Percentiles rank a stretch among this genome's conserved stretches.
Conservation (phyloP, 2,113 vertebrate species). For the Otocyon megalotis region DNA sequence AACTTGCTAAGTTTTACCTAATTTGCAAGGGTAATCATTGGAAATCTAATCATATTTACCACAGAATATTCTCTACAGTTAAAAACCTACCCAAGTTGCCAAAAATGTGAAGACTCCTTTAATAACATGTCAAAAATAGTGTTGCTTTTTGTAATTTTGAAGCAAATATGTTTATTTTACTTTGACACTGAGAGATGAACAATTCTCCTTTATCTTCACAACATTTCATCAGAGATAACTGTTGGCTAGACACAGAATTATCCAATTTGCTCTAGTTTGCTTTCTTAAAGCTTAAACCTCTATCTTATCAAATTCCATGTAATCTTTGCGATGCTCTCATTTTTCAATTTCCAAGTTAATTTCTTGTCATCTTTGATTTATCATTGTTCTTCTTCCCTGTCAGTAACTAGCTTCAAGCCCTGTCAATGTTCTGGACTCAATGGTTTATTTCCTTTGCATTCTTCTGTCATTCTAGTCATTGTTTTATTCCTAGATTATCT, state of each 20-base stretch:
- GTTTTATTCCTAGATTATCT: not conserved
- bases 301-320: not conserved
- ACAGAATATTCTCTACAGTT: not conserved
- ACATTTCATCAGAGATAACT: not conserved
- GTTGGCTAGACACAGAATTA: not conserved
- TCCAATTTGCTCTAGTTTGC: not conserved
- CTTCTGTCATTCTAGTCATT: not conserved
- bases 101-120: not conserved
- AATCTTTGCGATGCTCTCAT: not conserved
- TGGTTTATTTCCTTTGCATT: not conserved
- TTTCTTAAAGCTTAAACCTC: constrained; percentile 15
- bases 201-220: not conserved
- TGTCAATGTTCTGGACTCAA: not conserved
- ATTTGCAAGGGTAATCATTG: not conserved
- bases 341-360: not conserved
- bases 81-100: not conserved
- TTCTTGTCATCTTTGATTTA: not conserved
- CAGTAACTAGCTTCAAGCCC: not conserved
- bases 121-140: not conserved
- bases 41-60: not conserved
- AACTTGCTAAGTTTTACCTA: not conserved
- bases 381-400: not conserved
- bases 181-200: not conserved
- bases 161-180: not conserved
- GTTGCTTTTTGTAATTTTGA: not conserved